A percentile compares a stretch with the other conserved stretches of the same genome.
Evolutionary conservation across 2,888 invertebrate species (phyloP).

Genomic region (Troides helena): DNA sequence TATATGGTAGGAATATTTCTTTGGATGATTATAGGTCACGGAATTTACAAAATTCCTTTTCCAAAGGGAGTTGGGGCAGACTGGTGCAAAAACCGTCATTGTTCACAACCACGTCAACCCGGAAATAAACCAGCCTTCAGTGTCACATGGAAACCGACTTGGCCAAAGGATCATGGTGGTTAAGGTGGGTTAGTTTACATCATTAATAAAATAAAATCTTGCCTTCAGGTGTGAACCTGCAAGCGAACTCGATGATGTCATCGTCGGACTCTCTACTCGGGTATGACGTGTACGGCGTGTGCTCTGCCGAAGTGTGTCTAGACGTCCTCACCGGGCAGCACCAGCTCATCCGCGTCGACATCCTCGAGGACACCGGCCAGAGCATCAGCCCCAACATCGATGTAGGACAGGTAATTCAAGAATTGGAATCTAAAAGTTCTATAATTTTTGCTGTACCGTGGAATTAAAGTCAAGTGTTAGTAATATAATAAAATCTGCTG

Average conservation of each 20-base stretch:
- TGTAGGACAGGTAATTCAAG: conserved; percentile 80
- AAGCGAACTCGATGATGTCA: conserved; percentile 73
- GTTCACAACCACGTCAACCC: too few relatives aligned
- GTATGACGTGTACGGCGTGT: conserved; percentile 82
- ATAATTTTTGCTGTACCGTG: too few relatives aligned
- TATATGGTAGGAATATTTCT: too few relatives aligned
- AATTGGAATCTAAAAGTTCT: too few relatives aligned
- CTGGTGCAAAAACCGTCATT: too few relatives aligned
- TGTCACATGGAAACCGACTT: too few relatives aligned
- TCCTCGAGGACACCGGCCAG: conserved; percentile 84
- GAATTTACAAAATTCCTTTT: too few relatives aligned
- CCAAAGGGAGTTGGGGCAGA: too few relatives aligned
- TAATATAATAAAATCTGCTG: background rate
- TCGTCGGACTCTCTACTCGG: conserved; percentile 46
- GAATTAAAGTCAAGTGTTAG: background rate
- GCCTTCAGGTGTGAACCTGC: conserved; percentile 72
- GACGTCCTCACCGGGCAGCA: conserved; percentile 86
- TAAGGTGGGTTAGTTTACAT: too few relatives aligned
- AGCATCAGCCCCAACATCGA: conserved; percentile 85
- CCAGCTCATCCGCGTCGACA: conserved; percentile 79
- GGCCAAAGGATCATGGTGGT: too few relatives aligned
- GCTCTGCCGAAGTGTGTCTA: conserved; percentile 83
- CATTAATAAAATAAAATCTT: background rate
- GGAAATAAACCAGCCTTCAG: too few relatives aligned
- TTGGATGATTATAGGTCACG: too few relatives aligned